Base-by-base conservation (phyloP, 35 echinoderm and acorn worm genomes). In the Anneissia japonica region DNA sequence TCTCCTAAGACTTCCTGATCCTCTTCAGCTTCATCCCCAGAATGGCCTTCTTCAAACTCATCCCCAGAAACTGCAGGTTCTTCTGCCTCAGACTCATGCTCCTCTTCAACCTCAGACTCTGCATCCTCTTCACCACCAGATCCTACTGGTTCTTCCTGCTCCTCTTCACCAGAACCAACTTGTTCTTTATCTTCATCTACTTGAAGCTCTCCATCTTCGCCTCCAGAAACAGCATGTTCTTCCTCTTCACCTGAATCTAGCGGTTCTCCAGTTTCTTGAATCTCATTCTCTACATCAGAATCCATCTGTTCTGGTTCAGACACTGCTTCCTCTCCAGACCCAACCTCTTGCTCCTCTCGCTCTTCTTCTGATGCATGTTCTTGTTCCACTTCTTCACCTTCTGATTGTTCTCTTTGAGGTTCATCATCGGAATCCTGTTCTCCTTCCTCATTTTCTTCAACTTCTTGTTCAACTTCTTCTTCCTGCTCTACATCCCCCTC, bases 311-410 rank as follows among this genome's bases (percentile, higher is more conserved):
- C 81, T 34, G 76, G 73, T 78, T 85, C 90, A 32, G 41, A 64
- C 29, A 75, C 84, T 64, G 74, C 78, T 34, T 86, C 82, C 16
- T 80, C 43, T 35, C 46, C 84, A 0, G 73, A 74, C 28, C 41
- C 90, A 31, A 87, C 81, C 35, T 90, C 88, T 16, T 86, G 46
- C 33, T 74, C 81, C 30, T 90, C 88, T 29, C 73, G 84, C 33
- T 85, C 85, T 13, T 56, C 35, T 77, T 37, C 29, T 9, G 21
- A 0, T 34, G 6, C 82, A 30, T 72, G 43, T 31, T 46, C 4
- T 84, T 72, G 43, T 51, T 84, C 82, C 34, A 2, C 82, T 34
- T 9, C 37, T 31, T 32, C 43, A 46, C 29, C 79, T 30, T 81
- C 38, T 10, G 33, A 21, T 39, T 14, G 26, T 81, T 10, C 37